phyloP scores from a whole-genome alignment of 2,888 invertebrate genomes.

The Mellilla xanthometata region DNA sequence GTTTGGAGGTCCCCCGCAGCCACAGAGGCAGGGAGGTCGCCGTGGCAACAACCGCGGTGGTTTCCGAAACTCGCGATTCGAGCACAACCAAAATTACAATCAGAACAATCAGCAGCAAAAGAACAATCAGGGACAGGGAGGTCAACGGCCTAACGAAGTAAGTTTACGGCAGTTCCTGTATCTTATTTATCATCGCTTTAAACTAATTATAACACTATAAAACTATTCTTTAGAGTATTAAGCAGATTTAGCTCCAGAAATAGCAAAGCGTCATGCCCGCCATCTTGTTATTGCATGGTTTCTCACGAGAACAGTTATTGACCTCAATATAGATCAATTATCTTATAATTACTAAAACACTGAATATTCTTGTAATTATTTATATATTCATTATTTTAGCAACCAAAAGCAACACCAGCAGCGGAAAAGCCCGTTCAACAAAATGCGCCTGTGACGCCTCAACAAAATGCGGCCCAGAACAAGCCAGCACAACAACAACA shows the following conservation, averaged over 20 bases:
- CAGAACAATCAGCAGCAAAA: constrained; percentile 44
- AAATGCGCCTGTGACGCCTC: constrained; percentile 10
- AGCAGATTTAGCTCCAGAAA: no score
- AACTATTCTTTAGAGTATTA: no score
- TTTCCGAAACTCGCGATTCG: constrained; percentile 74
- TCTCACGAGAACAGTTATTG: constrained; percentile 8
- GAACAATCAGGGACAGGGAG: constrained; percentile 61
- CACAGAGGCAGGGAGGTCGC: constrained; percentile 68
- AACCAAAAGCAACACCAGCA: constrained; percentile 25
- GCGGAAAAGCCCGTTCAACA: constrained; percentile 34
- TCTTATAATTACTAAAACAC: no score
- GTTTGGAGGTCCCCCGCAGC: constrained; percentile 76
- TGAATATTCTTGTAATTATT: not conserved
- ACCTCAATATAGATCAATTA: not conserved
- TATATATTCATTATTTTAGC: constrained; percentile 18
- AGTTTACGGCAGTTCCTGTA: not conserved
- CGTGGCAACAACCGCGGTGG: constrained; percentile 63
- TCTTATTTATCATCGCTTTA: not conserved
- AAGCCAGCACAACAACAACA: constrained; percentile 34
- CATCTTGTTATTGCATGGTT: constrained; percentile 35
- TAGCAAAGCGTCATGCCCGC: constrained; percentile 18
- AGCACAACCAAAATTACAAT: constrained; percentile 46
- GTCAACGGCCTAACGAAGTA: constrained; percentile 73
- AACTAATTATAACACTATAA: no score
- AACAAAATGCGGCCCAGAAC: constrained; percentile 31